Conservation (phyloP, 2,113 vertebrate species). For the Pelodiscus sinensis region DNA sequence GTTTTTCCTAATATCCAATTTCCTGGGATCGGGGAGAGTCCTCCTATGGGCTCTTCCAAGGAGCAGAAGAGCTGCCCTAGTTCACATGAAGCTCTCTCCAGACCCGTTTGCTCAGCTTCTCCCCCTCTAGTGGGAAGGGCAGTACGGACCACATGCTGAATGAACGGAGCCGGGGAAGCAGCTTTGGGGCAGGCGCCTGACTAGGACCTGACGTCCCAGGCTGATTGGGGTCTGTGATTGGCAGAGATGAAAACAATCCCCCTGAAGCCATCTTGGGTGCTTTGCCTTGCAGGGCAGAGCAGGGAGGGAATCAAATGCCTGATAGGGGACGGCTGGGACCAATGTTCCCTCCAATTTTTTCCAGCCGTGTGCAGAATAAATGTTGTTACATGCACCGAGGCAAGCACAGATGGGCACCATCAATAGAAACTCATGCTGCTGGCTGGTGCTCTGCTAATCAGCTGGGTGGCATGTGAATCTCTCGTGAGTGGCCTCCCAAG, state of each 20-base stretch:
- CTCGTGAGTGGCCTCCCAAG: too few species aligned
- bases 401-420: too few species aligned
- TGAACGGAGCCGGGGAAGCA: not conserved
- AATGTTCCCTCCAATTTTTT: too few species aligned
- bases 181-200: not conserved
- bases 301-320: not conserved
- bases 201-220: not conserved
- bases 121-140: not conserved
- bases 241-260: not conserved
- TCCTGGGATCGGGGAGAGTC: too few species aligned
- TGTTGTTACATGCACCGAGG: too few species aligned
- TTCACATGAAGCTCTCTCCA: slow-evolving; percentile 1
- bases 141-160: not conserved
- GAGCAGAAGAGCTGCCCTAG: not conserved
- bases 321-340: not conserved
- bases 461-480: too few species aligned
- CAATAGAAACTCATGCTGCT: too few species aligned
- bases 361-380: too few species aligned
- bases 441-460: too few species aligned
- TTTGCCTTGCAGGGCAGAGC: not conserved
- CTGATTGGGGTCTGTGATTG: not conserved
- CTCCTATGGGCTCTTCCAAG: not conserved
- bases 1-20: too few species aligned
- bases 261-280: not conserved
- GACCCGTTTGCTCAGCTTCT: not conserved